Conservation (phyloP, 2,888 invertebrate species). For the Sarcophaga rosellei region DNA sequence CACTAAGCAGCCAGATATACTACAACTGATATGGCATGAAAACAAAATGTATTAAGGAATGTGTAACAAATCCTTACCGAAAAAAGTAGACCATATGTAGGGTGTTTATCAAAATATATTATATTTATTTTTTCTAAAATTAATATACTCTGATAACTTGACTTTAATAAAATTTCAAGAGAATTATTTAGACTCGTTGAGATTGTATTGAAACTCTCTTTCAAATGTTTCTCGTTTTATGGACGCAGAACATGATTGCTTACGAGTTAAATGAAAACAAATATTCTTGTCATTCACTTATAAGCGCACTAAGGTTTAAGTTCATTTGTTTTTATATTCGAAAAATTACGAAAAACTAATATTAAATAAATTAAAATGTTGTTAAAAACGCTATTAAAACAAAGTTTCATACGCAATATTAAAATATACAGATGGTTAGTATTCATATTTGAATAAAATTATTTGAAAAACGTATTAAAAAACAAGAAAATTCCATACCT, state of each 20-base stretch:
- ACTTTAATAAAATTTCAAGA: no score
- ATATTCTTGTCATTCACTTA: slow-evolving; percentile 4
- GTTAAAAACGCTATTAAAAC: slow-evolving; percentile 13
- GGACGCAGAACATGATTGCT: background rate
- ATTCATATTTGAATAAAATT: background rate
- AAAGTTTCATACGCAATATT: background rate
- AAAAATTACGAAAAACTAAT: background rate
- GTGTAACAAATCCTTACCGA: no score
- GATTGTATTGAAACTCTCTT: no score
- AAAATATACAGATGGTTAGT: slow-evolving; percentile 13
- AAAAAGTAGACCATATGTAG: background rate
- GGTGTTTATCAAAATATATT: slow-evolving; percentile 4
- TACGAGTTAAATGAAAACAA: background rate
- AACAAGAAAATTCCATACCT: no score
- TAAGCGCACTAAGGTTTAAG: slow-evolving; percentile 5
- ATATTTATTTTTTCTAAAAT: background rate
- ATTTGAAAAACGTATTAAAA: no score
- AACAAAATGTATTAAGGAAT: no score
- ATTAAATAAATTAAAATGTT: slow-evolving; percentile 24
- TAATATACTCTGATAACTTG: no score
- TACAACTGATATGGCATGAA: no score
- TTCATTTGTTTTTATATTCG: background rate
- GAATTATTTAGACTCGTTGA: no score
- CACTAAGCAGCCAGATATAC: background rate
- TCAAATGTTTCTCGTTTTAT: no score